Evolutionary conservation across 2,797 vertebrate genomes (phyloP).

Genomic region (Tympanoctomys barrerae): DNA sequence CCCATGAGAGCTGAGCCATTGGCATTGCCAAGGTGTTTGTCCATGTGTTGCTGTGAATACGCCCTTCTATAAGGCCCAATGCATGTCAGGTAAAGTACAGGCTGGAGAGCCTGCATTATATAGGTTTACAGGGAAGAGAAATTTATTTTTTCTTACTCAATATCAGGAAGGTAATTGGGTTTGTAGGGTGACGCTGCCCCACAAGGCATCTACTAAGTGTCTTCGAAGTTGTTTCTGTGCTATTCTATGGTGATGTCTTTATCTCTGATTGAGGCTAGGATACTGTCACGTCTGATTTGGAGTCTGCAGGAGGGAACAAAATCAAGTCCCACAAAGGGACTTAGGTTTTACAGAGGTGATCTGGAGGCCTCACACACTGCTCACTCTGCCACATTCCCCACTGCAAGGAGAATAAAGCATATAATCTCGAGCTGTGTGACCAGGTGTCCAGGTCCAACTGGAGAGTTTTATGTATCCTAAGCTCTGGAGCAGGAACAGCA

Average conservation of each 20-base stretch:
- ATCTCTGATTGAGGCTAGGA: neutral
- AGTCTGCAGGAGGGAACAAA: neutral
- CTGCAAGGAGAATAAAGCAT: neutral
- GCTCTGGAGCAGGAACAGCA: neutral
- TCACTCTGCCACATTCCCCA: neutral
- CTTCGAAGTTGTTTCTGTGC: neutral
- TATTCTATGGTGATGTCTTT: neutral
- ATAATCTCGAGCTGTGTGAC: neutral
- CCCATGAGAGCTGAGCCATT: neutral
- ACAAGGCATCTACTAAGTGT: neutral
- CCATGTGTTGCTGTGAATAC: neutral
- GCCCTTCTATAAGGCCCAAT: neutral
- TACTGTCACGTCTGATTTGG: neutral
- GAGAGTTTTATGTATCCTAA: slow-evolving; percentile 9
- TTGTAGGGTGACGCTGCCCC: neutral
- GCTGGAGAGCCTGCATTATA: neutral
- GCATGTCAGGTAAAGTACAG: neutral
- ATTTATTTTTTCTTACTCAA: neutral
- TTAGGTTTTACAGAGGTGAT: neutral
- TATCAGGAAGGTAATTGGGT: neutral
- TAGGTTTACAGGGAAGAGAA: neutral
- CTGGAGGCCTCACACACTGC: neutral
- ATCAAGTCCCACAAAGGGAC: neutral
- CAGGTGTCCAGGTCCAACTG: neutral
- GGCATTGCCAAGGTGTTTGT: neutral